phyloP scores from a whole-genome alignment of 2,113 vertebrate genomes.

The Sminthopsis crassicaudata region DNA sequence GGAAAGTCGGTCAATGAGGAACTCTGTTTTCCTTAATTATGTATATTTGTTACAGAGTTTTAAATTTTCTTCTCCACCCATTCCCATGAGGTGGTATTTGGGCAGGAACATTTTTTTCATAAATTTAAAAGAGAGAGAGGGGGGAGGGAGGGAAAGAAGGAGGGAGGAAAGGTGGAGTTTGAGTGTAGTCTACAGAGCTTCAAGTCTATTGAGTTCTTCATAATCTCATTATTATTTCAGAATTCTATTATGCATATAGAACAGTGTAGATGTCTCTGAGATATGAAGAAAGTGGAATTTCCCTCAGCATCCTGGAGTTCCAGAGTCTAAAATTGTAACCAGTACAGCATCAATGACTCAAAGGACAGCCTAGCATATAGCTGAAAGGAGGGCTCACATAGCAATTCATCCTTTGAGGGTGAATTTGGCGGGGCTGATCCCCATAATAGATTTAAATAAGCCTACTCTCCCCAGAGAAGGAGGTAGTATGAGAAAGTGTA shows the following conservation, averaged over 20 bases:
- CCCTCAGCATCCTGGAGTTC: neutral
- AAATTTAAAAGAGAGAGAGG: neutral
- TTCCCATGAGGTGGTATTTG: neutral
- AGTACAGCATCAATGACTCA: neutral
- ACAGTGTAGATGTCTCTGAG: neutral
- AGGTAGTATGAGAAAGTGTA: neutral
- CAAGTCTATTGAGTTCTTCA: neutral
- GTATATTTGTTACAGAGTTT: neutral
- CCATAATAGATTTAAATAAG: neutral
- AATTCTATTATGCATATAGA: neutral
- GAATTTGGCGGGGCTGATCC: neutral
- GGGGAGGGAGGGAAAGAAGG: too few relatives aligned
- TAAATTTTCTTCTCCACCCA: neutral
- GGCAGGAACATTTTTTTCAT: neutral
- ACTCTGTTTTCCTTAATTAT: neutral
- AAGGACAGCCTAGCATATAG: neutral
- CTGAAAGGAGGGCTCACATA: neutral
- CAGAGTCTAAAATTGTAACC: neutral
- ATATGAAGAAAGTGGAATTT: neutral
- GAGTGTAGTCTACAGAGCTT: neutral
- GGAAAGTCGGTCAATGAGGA: neutral
- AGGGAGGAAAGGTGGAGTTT: too few relatives aligned
- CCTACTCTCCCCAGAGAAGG: neutral
- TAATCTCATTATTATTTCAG: neutral
- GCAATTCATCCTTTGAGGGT: neutral